Percentiles rank a stretch among this genome's conserved stretches.
phyloP scores from a whole-genome alignment of 2,888 invertebrate species.

The Tenthredo amoena region DNA sequence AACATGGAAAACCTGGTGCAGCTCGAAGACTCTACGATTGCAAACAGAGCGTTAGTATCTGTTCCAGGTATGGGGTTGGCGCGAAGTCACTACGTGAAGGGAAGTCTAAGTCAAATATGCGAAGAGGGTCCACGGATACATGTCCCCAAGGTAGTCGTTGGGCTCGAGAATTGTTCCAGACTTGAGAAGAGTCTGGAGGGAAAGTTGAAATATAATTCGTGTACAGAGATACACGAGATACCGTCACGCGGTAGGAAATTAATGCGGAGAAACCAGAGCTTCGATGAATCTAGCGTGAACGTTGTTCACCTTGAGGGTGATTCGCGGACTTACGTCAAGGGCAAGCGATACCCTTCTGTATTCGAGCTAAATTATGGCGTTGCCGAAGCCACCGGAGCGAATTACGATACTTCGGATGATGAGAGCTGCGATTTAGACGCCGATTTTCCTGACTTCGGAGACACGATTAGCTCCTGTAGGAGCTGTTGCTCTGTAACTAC shows the following conservation, averaged over 20 bases:
- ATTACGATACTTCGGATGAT: slow-evolving; percentile 74
- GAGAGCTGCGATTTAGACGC: slow-evolving; percentile 74
- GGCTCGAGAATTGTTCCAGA: slow-evolving; percentile 55
- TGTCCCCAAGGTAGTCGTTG: slow-evolving; percentile 54
- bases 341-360: slow-evolving; percentile 53
- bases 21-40: slow-evolving; percentile 73
- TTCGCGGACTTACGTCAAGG: slow-evolving; percentile 71
- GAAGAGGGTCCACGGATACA: slow-evolving; percentile 54
- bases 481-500: slow-evolving; percentile 82
- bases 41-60: slow-evolving; percentile 67
- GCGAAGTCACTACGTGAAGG: slow-evolving; percentile 28
- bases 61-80: slow-evolving; percentile 64
- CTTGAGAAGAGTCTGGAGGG: slow-evolving; percentile 60
- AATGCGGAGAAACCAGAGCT: slow-evolving; percentile 73
- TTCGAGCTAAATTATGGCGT: slow-evolving; percentile 26
- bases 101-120: slow-evolving; percentile 37
- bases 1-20: slow-evolving; percentile 75
- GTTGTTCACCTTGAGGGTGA: slow-evolving; percentile 61
- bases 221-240: slow-evolving; percentile 59
- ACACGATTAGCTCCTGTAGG: slow-evolving; percentile 77
- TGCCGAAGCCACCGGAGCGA: slow-evolving; percentile 57
- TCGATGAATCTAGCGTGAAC: slow-evolving; percentile 64
- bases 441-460: slow-evolving; percentile 69
- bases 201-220: slow-evolving; percentile 55
- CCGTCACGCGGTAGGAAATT: slow-evolving; percentile 56